phyloP scores from a whole-genome alignment of 2,113 vertebrate species.

The Colossoma macropomum region DNA sequence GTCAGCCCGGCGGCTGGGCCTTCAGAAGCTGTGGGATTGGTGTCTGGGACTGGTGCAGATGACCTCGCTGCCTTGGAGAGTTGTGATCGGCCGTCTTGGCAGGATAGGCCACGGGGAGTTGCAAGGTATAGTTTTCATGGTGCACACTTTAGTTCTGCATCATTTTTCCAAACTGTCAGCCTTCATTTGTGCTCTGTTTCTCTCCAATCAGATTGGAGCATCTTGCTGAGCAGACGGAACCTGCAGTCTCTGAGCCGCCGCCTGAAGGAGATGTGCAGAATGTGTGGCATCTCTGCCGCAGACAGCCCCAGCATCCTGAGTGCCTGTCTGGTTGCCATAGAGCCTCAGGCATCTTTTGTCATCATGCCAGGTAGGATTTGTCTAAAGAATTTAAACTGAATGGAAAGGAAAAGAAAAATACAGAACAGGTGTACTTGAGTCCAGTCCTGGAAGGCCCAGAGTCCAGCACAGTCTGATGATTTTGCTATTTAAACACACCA shows the following conservation, averaged over 20 bases:
- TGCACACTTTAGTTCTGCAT: neutral
- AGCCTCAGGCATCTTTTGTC: slow-evolving; percentile 96
- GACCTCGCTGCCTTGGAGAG: slow-evolving; percentile 97
- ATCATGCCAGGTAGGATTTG: slow-evolving; percentile 91
- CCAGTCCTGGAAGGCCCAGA: neutral
- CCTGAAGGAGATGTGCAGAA: slow-evolving; percentile 95
- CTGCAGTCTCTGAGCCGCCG: slow-evolving; percentile 94
- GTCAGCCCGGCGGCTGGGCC: slow-evolving; percentile 93
- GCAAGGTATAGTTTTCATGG: slow-evolving; percentile 79
- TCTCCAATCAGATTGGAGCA: slow-evolving; percentile 90
- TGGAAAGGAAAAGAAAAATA: neutral
- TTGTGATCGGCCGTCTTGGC: slow-evolving; percentile 96
- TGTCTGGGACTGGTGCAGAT: slow-evolving; percentile 95
- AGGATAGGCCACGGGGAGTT: slow-evolving; percentile 97
- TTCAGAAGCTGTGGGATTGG: slow-evolving; percentile 99
- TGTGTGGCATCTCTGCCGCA: slow-evolving; percentile 96
- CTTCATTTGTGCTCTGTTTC: slow-evolving; percentile 21
- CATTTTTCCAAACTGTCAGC: neutral
- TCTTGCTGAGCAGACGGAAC: slow-evolving; percentile 93
- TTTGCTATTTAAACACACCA: neutral
- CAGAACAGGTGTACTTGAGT: neutral
- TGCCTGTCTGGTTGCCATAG: slow-evolving; percentile 95
- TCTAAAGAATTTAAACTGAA: slow-evolving; percentile 19
- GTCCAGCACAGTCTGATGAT: neutral
- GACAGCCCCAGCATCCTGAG: slow-evolving; percentile 97